Conservation (phyloP, 2,113 vertebrate genomes). For the Cyphomyrus discorhynchus region DNA sequence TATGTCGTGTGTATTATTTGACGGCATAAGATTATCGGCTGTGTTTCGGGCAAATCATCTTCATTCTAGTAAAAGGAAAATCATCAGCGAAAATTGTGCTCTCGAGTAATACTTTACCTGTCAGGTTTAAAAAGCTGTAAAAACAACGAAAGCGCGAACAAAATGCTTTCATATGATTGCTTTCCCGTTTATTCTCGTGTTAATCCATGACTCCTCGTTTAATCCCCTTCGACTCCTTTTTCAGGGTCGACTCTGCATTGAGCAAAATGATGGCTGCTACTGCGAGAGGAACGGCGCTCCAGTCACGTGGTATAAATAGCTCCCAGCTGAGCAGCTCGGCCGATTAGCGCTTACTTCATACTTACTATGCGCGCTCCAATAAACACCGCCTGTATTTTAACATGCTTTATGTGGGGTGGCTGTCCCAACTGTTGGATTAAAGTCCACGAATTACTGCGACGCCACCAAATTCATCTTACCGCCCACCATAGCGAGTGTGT, state of each 20-base stretch:
- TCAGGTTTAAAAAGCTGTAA: slow-evolving; percentile 3
- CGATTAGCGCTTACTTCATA: neutral
- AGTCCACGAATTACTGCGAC: neutral
- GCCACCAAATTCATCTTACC: neutral
- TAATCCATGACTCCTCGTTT: slow-evolving; percentile 46
- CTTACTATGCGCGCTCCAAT: neutral
- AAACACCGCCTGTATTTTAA: neutral
- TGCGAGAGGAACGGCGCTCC: slow-evolving; percentile 44
- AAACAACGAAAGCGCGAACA: slow-evolving; percentile 6
- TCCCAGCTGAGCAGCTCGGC: slow-evolving; percentile 54
- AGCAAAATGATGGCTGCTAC: slow-evolving; percentile 62
- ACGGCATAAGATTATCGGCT: neutral
- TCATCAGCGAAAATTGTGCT: neutral
- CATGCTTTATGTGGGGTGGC: neutral
- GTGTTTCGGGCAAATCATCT: neutral
- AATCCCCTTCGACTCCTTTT: slow-evolving; percentile 28
- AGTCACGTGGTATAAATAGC: slow-evolving; percentile 67
- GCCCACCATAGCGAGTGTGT: neutral
- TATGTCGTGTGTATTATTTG: neutral
- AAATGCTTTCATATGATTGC: neutral
- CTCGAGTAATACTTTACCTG: slow-evolving; percentile 25
- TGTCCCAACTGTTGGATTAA: neutral
- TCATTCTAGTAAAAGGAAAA: neutral
- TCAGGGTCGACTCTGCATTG: slow-evolving; percentile 47
- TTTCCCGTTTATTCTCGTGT: slow-evolving; percentile 25